These are phyloP conservation scores for Meiosimyza decipiens DNA, from an alignment of 2,888 invertebrate genomes.

Conservation along the genomic window DNA sequence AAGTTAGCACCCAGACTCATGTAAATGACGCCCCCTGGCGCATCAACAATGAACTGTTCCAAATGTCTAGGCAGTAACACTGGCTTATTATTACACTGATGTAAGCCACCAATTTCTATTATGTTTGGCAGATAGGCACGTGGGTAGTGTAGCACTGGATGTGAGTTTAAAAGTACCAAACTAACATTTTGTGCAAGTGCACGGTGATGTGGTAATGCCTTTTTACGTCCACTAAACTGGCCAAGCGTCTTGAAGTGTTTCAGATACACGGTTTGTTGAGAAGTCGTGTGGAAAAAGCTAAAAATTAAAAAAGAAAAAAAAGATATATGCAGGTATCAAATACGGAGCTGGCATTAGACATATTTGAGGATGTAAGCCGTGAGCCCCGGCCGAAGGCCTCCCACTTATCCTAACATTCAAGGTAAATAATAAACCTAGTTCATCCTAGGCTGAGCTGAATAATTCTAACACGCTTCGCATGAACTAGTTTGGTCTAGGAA, in stretches of 20 bases:
- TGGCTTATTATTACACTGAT: conserved; percentile 48
- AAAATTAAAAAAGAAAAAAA: conserved; percentile 18
- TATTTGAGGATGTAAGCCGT: too few species aligned
- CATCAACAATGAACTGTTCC: conserved; percentile 61
- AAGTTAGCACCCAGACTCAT: conserved; percentile 67
- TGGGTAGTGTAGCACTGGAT: conserved; percentile 63
- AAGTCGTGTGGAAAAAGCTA: conserved; percentile 65
- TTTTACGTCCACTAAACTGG: conserved; percentile 37
- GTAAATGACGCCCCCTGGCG: conserved; percentile 65
- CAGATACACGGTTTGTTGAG: conserved; percentile 62
- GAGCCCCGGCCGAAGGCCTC: too few species aligned
- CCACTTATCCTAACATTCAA: too few species aligned
- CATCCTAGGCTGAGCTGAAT: too few species aligned
- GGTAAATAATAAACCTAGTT: too few species aligned
- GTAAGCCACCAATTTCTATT: conserved; percentile 62
- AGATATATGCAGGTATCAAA: conserved; percentile 10
- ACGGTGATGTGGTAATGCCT: conserved; percentile 60
- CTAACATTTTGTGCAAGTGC: conserved; percentile 63
- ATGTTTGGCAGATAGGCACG: conserved; percentile 64
- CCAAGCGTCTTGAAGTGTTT: conserved; percentile 60
- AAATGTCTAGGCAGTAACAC: conserved; percentile 55
- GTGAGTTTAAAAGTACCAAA: conserved; percentile 64
- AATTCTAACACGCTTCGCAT: too few species aligned
- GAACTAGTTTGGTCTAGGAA: too few species aligned
- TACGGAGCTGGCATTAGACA: too few species aligned